Evolutionary conservation across 64 coral and sea anemone species (phyloP).

Genomic region (Dendronephthya gigantea): DNA sequence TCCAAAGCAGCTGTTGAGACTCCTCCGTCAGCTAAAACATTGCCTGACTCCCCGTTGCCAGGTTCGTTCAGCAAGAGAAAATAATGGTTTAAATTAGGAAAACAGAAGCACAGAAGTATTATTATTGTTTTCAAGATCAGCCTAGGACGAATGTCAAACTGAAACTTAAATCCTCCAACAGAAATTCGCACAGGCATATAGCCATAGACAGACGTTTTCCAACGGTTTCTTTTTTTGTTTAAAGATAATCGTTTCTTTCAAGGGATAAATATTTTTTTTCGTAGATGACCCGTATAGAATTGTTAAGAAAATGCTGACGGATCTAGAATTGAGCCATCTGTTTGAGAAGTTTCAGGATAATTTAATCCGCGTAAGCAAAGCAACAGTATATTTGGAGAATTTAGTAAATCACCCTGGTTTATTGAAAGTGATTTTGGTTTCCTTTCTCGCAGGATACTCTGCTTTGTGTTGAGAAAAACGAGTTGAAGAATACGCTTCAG

Average conservation of each 20-base stretch:
- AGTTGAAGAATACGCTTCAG: conserved; percentile 69
- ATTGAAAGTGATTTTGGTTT: not conserved
- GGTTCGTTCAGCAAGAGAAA: too few species aligned
- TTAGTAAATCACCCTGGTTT: not conserved
- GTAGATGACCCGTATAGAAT: conserved; percentile 63
- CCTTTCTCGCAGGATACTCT: conserved; percentile 45
- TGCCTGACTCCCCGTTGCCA: too few species aligned
- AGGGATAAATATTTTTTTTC: not conserved
- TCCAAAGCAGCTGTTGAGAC: not conserved
- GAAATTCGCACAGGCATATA: too few species aligned
- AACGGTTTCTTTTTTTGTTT: too few species aligned
- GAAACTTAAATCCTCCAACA: too few species aligned
- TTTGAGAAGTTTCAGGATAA: conserved; percentile 71
- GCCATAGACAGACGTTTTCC: too few species aligned
- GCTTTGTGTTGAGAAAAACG: conserved; percentile 48
- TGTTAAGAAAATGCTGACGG: conserved; percentile 50
- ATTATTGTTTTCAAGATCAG: too few species aligned
- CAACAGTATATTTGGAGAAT: not conserved
- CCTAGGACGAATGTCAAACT: too few species aligned
- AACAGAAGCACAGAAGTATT: too few species aligned
- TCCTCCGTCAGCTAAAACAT: too few species aligned
- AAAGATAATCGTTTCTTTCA: too few species aligned
- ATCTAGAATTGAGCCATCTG: conserved; percentile 54
- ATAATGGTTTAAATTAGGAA: too few species aligned
- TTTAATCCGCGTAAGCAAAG: conserved; percentile 59